Conservation (phyloP, 1,140 invertebrate species). For the Aphelinus atriplicis region DNA sequence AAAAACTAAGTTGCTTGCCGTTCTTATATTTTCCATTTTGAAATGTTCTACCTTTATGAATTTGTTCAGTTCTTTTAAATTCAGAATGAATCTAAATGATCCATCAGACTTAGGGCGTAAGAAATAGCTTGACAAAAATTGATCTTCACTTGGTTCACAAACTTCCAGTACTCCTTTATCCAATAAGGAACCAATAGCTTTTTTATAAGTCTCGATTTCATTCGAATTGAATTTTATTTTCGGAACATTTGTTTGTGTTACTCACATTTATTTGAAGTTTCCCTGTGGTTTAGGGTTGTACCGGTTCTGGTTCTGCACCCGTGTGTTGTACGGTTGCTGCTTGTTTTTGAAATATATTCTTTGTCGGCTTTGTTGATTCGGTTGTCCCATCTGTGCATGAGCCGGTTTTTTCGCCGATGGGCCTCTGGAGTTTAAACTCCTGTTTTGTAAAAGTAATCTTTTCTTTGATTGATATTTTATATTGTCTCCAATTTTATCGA, state of each 20-base stretch:
- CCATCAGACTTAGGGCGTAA: slow-evolving; percentile 22
- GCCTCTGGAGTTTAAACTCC: neutral
- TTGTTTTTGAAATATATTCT: too few species aligned
- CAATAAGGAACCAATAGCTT: slow-evolving; percentile 9
- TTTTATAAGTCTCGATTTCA: neutral
- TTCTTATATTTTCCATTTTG: too few species aligned
- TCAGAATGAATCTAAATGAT: too few species aligned
- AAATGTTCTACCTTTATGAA: too few species aligned
- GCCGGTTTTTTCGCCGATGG: neutral
- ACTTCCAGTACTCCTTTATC: slow-evolving; percentile 29
- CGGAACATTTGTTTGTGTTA: neutral
- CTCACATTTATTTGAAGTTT: slow-evolving; percentile 22
- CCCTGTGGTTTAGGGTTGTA: too few species aligned
- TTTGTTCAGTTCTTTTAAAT: too few species aligned
- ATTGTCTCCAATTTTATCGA: slow-evolving; percentile 36
- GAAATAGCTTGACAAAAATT: slow-evolving; percentile 39
- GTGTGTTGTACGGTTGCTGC: too few species aligned
- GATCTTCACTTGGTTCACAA: slow-evolving; percentile 16
- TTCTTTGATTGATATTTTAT: slow-evolving; percentile 28
- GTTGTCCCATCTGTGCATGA: too few species aligned
- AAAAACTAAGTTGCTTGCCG: slow-evolving; percentile 29
- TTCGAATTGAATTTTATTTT: neutral
- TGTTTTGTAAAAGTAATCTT: neutral
- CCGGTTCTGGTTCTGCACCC: too few species aligned
- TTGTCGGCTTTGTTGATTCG: too few species aligned